phyloP scores from a whole-genome alignment of 2,888 invertebrate species.

The Latheticus oryzae region DNA sequence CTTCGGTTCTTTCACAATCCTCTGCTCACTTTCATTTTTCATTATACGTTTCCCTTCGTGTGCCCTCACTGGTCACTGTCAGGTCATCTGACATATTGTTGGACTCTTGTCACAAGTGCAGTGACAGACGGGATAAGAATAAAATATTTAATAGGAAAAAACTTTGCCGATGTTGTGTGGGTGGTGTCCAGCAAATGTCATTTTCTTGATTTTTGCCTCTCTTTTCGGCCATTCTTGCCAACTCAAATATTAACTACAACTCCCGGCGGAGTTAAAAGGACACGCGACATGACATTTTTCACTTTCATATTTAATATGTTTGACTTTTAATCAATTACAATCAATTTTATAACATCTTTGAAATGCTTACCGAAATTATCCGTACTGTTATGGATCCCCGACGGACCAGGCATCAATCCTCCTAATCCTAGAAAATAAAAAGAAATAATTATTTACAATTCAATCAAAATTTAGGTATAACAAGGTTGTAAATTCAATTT shows the following conservation, averaged over 20 bases:
- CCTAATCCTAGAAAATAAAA: constrained; percentile 67
- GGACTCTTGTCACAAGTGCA: constrained; percentile 47
- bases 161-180: constrained; percentile 27
- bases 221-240: constrained; percentile 62
- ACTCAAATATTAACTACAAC: constrained; percentile 33
- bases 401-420: constrained; percentile 88
- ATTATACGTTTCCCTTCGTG: constrained; percentile 38
- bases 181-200: constrained; percentile 46
- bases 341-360: too few relatives aligned
- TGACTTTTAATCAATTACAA: constrained; percentile 39
- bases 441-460: constrained; percentile 7
- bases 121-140: constrained; percentile 44
- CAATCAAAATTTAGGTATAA: neutral
- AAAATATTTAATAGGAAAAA: constrained; percentile 52
- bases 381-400: constrained; percentile 78
- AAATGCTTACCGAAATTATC: constrained; percentile 76
- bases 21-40: constrained; percentile 46
- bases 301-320: constrained; percentile 45
- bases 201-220: constrained; percentile 50
- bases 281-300: constrained; percentile 7
- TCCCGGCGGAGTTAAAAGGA: constrained; percentile 14
- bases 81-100: constrained; percentile 52
- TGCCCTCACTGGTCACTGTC: constrained; percentile 49
- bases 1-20: constrained; percentile 21
- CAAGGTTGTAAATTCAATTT: too few relatives aligned